These are phyloP conservation scores for Micromys minutus DNA, from an alignment of 2,113 vertebrate species.

Conservation along the genomic window DNA sequence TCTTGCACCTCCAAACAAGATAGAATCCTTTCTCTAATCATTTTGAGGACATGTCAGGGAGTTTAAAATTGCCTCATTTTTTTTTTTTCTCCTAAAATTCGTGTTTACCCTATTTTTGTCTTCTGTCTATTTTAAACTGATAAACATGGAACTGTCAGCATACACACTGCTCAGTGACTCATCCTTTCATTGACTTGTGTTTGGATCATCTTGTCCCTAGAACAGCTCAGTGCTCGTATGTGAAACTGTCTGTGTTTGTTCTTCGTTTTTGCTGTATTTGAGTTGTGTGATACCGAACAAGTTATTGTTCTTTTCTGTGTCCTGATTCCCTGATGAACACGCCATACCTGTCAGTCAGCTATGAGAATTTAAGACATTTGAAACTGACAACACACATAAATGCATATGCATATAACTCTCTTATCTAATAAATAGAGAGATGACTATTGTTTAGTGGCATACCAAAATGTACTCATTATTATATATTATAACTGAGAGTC, in stretches of 20 bases:
- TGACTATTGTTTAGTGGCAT: not conserved
- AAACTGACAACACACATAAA: not conserved
- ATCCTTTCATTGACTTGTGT: not conserved
- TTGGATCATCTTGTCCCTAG: not conserved
- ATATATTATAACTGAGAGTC: not conserved
- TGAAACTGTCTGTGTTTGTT: not conserved
- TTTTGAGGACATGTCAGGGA: constrained; percentile 32
- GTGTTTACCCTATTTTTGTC: not conserved
- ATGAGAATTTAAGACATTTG: not conserved
- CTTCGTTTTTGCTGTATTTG: not conserved
- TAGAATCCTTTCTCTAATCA: constrained; percentile 53
- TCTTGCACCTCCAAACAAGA: not conserved
- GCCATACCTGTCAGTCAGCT: not conserved
- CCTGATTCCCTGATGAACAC: not conserved
- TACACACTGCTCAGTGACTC: not conserved
- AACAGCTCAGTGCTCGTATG: not conserved
- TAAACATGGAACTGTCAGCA: not conserved
- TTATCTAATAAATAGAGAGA: not conserved
- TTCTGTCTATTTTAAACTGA: not conserved
- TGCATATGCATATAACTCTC: not conserved
- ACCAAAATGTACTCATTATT: not conserved
- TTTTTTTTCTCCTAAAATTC: not conserved
- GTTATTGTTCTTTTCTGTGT: not conserved
- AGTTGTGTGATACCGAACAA: not conserved
- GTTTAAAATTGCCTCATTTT: constrained; percentile 35